These are phyloP conservation scores for Tiliacea citrago DNA, from an alignment of 2,888 invertebrate species.

Conservation along the genomic window DNA sequence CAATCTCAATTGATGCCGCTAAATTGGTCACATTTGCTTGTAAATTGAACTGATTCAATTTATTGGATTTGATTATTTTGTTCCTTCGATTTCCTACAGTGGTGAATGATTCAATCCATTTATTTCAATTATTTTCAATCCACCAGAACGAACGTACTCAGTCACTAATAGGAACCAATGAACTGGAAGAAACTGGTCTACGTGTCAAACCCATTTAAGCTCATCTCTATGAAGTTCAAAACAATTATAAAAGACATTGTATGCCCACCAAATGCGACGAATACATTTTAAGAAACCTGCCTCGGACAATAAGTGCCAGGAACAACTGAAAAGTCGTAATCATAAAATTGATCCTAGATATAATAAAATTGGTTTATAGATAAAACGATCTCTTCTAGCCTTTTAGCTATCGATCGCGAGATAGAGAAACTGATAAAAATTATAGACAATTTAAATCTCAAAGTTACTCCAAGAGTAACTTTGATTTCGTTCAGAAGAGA, in stretches of 20 bases:
- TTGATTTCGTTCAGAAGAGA: not conserved
- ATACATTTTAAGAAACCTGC: slow-evolving; percentile 48
- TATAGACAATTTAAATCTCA: slow-evolving; percentile 25
- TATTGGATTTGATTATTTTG: slow-evolving; percentile 65
- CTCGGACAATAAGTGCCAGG: slow-evolving; percentile 54
- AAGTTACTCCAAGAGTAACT: not conserved
- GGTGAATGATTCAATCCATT: slow-evolving; percentile 52
- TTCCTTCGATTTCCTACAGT: slow-evolving; percentile 58
- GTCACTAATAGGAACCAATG: slow-evolving; percentile 34
- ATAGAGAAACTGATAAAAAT: slow-evolving; percentile 31
- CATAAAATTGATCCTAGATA: slow-evolving; percentile 63
- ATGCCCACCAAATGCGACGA: slow-evolving; percentile 51
- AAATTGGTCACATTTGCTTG: slow-evolving; percentile 72
- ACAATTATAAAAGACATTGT: slow-evolving; percentile 45
- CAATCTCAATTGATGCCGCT: slow-evolving; percentile 79
- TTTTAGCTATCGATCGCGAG: slow-evolving; percentile 55
- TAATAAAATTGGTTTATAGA: slow-evolving; percentile 60
- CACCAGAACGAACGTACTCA: slow-evolving; percentile 17
- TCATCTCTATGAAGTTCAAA: slow-evolving; percentile 7
- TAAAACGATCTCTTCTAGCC: slow-evolving; percentile 51
- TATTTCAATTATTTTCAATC: slow-evolving; percentile 55
- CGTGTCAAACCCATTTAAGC: slow-evolving; percentile 20
- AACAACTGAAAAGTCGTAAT: slow-evolving; percentile 61
- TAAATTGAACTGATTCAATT: slow-evolving; percentile 67
- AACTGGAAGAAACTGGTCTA: slow-evolving; percentile 41